Base-by-base conservation (phyloP, 64 coral and sea anemone species). In the Acropora yongei region DNA sequence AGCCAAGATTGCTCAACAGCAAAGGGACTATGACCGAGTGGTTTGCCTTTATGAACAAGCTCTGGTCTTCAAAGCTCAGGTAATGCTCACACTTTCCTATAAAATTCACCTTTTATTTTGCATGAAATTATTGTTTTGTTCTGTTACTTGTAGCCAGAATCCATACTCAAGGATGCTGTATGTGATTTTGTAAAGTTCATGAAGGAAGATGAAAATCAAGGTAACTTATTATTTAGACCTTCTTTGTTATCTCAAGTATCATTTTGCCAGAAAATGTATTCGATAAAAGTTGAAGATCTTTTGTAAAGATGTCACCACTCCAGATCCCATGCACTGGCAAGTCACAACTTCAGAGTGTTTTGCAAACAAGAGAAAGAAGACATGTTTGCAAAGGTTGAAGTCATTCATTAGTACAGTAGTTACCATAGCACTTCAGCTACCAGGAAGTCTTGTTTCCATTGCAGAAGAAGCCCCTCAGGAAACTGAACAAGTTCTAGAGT, bases 41-140 rank as follows among this genome's bases (percentile, higher is more conserved):
- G 89, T 95, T 41, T 95, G 94, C 76, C 78, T 95, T 41, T 82
- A 74, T 45, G 89, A 95, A 46, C 94, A 95, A 77, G 94, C 94
- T 0, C 18, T 95, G 42, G 94, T 92, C 84, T 95, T 95, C 48
- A 95, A 92, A 66, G 94, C 94, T 43, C 66, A 95, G 89, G 94
- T 95, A 88, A 41, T 49, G 43, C 18, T 30, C 30, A 30, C 30
- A 30, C 30, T 30, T 30, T 30, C 30, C 30, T 0, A 30, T 30
- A 30, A 1, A 55, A 55, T 55, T 55, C 51, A 5, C 5, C 5
- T 55, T 55, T 55, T 55, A 55, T 55, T 10, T 30, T 30, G 30
- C 30, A 5, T 10, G 51, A 55, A 71, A 39, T 6, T 71, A 14
- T 3, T 71, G 3, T 71, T 39, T 8, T 71, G 1, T 10, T 17